phyloP scores from a whole-genome alignment of 2,888 invertebrate species.

The Parasteatoda lunata region DNA sequence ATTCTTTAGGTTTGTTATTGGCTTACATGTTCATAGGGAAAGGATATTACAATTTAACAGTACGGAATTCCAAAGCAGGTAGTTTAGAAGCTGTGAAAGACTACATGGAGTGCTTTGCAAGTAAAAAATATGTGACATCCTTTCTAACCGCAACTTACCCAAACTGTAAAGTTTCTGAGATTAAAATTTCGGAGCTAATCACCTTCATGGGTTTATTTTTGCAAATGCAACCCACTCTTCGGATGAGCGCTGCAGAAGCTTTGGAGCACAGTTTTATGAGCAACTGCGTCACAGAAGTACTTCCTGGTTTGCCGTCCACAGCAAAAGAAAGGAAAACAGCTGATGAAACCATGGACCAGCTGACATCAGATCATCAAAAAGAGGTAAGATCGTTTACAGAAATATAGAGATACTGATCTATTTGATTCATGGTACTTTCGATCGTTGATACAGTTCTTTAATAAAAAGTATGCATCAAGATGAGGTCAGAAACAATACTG shows the following conservation, averaged over 20 bases:
- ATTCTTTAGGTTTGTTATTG: slow-evolving; percentile 27
- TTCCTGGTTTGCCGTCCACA: too few species aligned
- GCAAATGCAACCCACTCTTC: slow-evolving; percentile 8
- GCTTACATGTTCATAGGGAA: slow-evolving; percentile 46
- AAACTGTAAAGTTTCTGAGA: neutral
- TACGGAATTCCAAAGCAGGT: slow-evolving; percentile 21
- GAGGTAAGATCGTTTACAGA: slow-evolving; percentile 2
- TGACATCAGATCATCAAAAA: neutral
- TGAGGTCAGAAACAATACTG: too few species aligned
- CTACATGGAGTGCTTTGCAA: slow-evolving; percentile 19
- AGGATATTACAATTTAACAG: slow-evolving; percentile 37
- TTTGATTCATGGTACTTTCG: too few species aligned
- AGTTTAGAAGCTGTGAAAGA: slow-evolving; percentile 20
- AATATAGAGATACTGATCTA: too few species aligned
- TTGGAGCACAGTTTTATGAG: slow-evolving; percentile 17
- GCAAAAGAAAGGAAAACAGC: neutral
- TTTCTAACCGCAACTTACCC: slow-evolving; percentile 37
- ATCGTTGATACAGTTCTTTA: too few species aligned
- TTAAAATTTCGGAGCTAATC: slow-evolving; percentile 12
- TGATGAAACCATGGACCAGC: neutral
- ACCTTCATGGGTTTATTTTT: slow-evolving; percentile 23
- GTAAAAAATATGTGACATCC: slow-evolving; percentile 10
- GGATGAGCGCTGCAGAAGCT: slow-evolving; percentile 5
- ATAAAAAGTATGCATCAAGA: too few species aligned
- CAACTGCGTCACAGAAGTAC: neutral